These are phyloP conservation scores for Drosophila tropicalis DNA, from an alignment of 1,140 invertebrate species.

Conservation along the genomic window DNA sequence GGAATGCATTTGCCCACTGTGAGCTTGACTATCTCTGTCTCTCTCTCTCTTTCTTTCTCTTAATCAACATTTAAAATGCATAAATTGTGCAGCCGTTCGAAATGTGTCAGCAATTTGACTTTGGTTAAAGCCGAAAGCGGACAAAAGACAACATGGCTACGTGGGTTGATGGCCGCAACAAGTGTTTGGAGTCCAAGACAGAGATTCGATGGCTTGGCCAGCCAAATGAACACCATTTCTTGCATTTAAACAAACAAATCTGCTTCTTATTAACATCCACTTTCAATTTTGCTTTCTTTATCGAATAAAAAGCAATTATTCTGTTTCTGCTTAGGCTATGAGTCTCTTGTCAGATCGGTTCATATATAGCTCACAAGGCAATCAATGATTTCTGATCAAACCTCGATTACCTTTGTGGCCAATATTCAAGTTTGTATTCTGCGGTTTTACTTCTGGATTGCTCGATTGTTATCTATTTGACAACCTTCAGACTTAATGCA, in stretches of 20 bases:
- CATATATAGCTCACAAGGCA: too few relatives aligned
- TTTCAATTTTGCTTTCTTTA: too few relatives aligned
- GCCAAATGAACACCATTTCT: background rate
- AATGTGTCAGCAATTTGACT: conserved; percentile 56
- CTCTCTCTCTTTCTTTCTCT: background rate
- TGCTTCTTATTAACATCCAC: too few relatives aligned
- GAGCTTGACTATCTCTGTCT: conserved; percentile 20
- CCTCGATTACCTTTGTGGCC: too few relatives aligned
- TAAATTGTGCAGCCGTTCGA: conserved; percentile 58
- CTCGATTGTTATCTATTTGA: too few relatives aligned
- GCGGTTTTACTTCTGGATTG: too few relatives aligned
- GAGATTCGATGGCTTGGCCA: background rate
- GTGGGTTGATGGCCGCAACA: conserved; percentile 34
- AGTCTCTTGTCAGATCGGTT: too few relatives aligned
- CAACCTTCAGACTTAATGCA: conserved; percentile 8
- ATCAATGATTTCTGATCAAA: too few relatives aligned
- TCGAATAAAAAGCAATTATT: too few relatives aligned
- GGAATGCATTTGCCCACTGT: conserved; percentile 28
- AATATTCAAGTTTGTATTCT: too few relatives aligned
- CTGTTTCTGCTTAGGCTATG: too few relatives aligned
- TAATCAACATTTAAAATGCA: conserved; percentile 64
- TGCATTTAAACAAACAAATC: conserved; percentile 14
- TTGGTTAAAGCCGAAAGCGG: conserved; percentile 27
- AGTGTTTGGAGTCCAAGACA: conserved; percentile 33
- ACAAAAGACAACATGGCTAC: conserved; percentile 11